phyloP scores from a whole-genome alignment of 2,113 vertebrate species.

The Callocephalon fimbriatum region DNA sequence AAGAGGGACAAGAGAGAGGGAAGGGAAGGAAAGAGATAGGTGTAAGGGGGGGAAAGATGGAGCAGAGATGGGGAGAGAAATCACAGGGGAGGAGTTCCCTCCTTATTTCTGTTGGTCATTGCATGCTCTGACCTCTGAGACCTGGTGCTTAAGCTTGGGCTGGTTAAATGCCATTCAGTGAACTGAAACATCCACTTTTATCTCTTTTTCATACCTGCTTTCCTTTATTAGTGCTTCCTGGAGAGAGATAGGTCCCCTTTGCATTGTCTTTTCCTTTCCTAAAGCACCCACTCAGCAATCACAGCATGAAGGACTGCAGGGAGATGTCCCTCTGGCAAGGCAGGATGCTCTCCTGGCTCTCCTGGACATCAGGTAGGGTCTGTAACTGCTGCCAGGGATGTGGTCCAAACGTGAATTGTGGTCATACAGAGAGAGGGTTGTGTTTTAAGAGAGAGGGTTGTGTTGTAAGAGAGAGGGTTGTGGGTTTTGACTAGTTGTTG shows the following conservation, averaged over 20 bases:
- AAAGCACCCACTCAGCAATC: neutral
- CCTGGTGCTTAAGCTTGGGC: neutral
- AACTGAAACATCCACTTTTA: neutral
- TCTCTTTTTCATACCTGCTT: neutral
- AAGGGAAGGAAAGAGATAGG: neutral
- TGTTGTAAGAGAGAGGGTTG: neutral
- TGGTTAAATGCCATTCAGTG: neutral
- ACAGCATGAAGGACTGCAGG: rapidly evolving
- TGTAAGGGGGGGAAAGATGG: neutral
- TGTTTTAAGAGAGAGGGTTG: neutral
- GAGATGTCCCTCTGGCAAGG: neutral
- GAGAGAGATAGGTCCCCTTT: neutral
- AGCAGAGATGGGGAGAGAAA: neutral
- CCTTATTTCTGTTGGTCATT: neutral
- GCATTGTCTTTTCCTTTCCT: neutral
- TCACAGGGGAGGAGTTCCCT: neutral
- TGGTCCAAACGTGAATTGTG: neutral
- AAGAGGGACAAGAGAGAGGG: neutral
- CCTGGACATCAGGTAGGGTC: rapidly evolving
- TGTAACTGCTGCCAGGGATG: neutral
- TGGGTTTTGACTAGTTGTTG: neutral
- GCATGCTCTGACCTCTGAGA: neutral
- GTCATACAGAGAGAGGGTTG: rapidly evolving
- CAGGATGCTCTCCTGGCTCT: neutral
- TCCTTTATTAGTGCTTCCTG: neutral